phyloP scores from a whole-genome alignment of 2,797 vertebrate species.

The Coregonus ussuriensis region DNA sequence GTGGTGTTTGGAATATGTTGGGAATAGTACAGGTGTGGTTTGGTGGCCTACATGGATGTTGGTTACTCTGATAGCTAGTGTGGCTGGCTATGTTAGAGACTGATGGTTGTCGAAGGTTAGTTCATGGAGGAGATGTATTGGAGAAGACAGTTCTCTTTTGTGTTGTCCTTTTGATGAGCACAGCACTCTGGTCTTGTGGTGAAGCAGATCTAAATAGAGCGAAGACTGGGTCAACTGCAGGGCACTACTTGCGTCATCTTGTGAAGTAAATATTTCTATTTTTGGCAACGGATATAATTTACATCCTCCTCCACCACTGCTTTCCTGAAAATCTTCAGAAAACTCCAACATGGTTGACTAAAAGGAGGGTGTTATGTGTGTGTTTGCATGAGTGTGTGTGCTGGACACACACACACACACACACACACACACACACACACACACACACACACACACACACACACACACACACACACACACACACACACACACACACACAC shows the following conservation, averaged over 20 bases:
- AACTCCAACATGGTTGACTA: constrained; percentile 44
- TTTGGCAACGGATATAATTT: constrained; percentile 49
- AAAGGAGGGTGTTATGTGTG: constrained; percentile 4
- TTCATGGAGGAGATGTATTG: constrained; percentile 1
- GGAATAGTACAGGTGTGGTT: constrained; percentile 12
- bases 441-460: not conserved
- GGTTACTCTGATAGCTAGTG: not conserved
- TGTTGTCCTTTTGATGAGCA: constrained; percentile 60
- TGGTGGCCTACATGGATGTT: not conserved
- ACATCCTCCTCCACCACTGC: constrained; percentile 29
- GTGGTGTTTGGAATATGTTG: constrained; percentile 8
- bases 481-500: too few relatives aligned
- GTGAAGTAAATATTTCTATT: constrained; percentile 69
- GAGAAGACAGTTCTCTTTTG: constrained; percentile 34
- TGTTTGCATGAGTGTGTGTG: not conserved
- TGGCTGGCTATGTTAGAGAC: constrained; percentile 26
- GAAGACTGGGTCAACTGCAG: constrained; percentile 54
- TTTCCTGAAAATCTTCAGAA: constrained; percentile 66
- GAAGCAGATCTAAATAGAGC: constrained; percentile 69
- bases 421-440: not conserved
- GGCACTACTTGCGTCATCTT: constrained; percentile 64
- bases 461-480: too few relatives aligned
- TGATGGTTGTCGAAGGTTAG: constrained; percentile 31
- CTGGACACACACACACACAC: not conserved
- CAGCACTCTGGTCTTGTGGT: constrained; percentile 55